Evolutionary conservation across 2,888 invertebrate species (phyloP).

Genomic region (Aphidoletes aphidimyza): DNA sequence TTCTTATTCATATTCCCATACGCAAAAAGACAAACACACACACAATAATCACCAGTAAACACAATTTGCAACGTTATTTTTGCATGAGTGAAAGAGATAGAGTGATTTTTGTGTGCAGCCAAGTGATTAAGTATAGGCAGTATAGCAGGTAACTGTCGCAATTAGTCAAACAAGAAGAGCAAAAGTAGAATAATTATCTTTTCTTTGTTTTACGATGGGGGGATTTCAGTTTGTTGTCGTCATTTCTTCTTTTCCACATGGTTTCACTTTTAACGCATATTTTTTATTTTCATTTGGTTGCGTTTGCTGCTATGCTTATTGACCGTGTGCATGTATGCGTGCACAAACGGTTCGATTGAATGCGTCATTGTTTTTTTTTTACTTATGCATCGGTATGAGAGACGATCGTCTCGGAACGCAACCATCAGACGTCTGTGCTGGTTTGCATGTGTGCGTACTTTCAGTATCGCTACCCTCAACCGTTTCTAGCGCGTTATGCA

Average conservation of each 20-base stretch:
- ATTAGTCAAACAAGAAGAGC: neutral
- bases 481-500: neutral
- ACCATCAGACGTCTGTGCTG: neutral
- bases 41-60: neutral
- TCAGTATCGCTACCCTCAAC: neutral
- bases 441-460: neutral
- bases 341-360: neutral
- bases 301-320: neutral
- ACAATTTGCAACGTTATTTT: neutral
- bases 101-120: neutral
- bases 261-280: neutral
- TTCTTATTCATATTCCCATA: neutral
- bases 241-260: neutral
- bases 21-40: no score
- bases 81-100: neutral
- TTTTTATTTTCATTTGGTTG: neutral
- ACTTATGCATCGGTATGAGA: neutral
- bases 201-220: neutral
- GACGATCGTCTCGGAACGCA: constrained; percentile 3
- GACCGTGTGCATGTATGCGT: neutral
- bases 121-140: neutral
- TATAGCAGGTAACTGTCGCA: constrained; percentile 18
- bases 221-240: neutral
- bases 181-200: neutral
- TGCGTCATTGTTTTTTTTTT: neutral